Evolutionary conservation across 2,888 invertebrate species (phyloP).

Genomic region (Laothoe populi): DNA sequence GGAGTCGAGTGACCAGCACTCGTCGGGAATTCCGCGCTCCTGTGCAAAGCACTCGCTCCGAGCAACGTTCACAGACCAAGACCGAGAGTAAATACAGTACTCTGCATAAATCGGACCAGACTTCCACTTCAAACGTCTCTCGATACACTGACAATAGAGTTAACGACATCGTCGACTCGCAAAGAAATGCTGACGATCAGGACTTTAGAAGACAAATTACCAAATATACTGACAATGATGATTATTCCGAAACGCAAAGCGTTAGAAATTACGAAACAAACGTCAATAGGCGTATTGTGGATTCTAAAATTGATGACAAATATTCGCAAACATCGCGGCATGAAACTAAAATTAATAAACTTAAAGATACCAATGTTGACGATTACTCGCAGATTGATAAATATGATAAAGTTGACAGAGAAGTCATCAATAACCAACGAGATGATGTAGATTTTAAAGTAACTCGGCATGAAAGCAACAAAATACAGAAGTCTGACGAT

Average conservation of each 20-base stretch:
- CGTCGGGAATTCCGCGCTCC: constrained; percentile 86
- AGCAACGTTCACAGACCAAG: constrained; percentile 60
- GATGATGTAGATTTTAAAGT: constrained; percentile 27
- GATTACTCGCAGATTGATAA: constrained; percentile 38
- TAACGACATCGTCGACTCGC: constrained; percentile 66
- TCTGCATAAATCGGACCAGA: constrained; percentile 54
- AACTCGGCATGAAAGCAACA: constrained; percentile 36
- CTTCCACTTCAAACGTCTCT: constrained; percentile 53
- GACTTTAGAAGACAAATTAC: constrained; percentile 60
- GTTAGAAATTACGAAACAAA: constrained; percentile 33
- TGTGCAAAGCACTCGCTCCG: constrained; percentile 63
- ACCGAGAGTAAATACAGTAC: constrained; percentile 63
- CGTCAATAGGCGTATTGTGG: constrained; percentile 25
- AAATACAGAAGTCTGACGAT: constrained; percentile 33
- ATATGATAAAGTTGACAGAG: constrained; percentile 24
- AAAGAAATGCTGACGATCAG: constrained; percentile 63
- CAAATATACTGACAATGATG: constrained; percentile 45
- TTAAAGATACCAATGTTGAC: constrained; percentile 41
- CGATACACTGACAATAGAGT: constrained; percentile 46
- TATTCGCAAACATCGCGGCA: constrained; percentile 39
- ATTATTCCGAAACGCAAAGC: constrained; percentile 41
- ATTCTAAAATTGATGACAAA: constrained; percentile 37
- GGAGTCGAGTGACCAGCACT: constrained; percentile 88
- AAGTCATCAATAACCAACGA: constrained; percentile 24
- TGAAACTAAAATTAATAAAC: constrained; percentile 38